phyloP scores from a whole-genome alignment of 2,797 vertebrate species.

The Pampus argenteus region DNA sequence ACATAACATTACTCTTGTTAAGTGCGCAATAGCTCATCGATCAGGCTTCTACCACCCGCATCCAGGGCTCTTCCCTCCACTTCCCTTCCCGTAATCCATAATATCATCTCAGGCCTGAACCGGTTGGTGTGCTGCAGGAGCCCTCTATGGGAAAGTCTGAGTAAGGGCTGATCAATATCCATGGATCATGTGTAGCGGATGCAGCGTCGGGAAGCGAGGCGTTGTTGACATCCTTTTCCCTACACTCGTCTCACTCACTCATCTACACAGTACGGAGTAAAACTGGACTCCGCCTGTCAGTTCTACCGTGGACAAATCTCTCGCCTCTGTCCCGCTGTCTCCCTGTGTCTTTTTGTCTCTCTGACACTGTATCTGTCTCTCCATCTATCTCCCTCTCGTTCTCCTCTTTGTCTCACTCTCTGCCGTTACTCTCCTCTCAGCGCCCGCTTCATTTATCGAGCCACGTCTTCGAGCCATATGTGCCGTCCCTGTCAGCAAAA shows the following conservation, averaged over 20 bases:
- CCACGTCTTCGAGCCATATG: conserved; percentile 74
- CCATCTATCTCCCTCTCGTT: conserved; percentile 52
- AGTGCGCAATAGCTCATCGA: conserved; percentile 82
- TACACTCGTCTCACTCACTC: conserved; percentile 51
- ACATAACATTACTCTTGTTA: conserved; percentile 84
- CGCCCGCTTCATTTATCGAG: conserved; percentile 68
- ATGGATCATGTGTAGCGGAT: conserved; percentile 58
- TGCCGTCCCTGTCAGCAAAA: conserved; percentile 76
- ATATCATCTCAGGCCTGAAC: conserved; percentile 69
- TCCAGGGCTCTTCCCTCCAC: conserved; percentile 68
- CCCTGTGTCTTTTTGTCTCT: conserved; percentile 45
- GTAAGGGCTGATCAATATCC: conserved; percentile 72
- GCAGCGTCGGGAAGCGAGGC: conserved; percentile 42
- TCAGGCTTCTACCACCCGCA: conserved; percentile 70
- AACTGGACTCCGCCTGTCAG: conserved; percentile 49
- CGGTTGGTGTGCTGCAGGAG: conserved; percentile 42
- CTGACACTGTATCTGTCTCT: conserved; percentile 61
- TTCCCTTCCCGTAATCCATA: conserved; percentile 79
- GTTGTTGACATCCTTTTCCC: conserved; percentile 62
- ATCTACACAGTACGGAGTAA: conserved; percentile 56
- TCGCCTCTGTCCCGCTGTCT: conserved; percentile 29
- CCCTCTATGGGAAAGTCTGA: conserved; percentile 60
- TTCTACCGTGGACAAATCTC: conserved; percentile 20
- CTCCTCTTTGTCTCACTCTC: conserved; percentile 54
- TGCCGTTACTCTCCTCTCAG: conserved; percentile 46